A percentile compares a stretch with the other conserved stretches of the same genome.
Conservation (phyloP, 2,797 vertebrate genomes). For the Calcarius lapponicus region DNA sequence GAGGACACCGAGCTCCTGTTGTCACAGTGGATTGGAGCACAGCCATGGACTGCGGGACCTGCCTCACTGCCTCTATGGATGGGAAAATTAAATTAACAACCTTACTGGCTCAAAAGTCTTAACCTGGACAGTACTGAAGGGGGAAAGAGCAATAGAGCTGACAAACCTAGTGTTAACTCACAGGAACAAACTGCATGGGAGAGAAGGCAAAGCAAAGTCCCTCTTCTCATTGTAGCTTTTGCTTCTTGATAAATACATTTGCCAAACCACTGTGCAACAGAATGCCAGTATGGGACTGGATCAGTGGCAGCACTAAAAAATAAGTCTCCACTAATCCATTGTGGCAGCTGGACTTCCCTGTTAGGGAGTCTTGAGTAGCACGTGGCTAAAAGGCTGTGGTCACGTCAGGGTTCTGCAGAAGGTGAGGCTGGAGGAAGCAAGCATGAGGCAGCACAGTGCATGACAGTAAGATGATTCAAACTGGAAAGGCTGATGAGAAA, state of each 20-base stretch:
- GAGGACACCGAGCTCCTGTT: constrained; percentile 93
- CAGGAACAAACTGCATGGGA: constrained; percentile 3
- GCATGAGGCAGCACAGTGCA: neutral
- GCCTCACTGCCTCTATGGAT: constrained; percentile 96
- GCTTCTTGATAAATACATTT: neutral
- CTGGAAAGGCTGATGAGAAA: neutral
- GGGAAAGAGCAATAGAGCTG: neutral
- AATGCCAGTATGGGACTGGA: neutral
- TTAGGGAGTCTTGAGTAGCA: neutral
- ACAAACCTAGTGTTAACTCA: neutral
- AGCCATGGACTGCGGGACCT: constrained; percentile 94
- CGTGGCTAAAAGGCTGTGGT: neutral
- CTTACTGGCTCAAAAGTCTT: constrained; percentile 91
- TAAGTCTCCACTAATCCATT: neutral
- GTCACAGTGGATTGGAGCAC: constrained; percentile 97
- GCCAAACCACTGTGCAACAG: constrained; percentile 41
- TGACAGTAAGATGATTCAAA: neutral
- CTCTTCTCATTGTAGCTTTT: constrained; percentile 39
- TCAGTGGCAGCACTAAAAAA: neutral
- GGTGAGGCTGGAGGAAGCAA: neutral
- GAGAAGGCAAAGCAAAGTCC: constrained; percentile 3
- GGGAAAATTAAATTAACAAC: constrained; percentile 97
- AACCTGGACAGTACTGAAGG: neutral
- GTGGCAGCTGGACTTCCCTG: neutral
- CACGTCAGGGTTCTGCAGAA: neutral